A percentile compares a stretch with the other conserved stretches of the same genome.
These are phyloP conservation scores for Megastigmus dorsalis DNA, from an alignment of 2,888 invertebrate species.

Conservation along the genomic window DNA sequence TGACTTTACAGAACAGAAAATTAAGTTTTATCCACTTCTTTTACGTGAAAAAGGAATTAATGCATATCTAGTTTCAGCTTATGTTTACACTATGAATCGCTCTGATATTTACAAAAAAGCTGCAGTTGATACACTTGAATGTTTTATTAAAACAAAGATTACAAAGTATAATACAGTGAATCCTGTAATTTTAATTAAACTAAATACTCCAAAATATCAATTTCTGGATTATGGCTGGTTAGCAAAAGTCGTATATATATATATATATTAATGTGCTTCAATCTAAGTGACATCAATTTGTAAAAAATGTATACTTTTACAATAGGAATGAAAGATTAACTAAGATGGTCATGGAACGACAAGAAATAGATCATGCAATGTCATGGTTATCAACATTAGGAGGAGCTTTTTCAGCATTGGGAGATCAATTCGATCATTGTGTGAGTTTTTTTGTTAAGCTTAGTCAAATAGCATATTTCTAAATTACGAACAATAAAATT, in stretches of 20 bases:
- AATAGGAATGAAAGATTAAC: slow-evolving; percentile 76
- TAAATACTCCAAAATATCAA: slow-evolving; percentile 78
- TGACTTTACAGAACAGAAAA: slow-evolving; percentile 11
- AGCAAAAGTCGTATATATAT: slow-evolving; percentile 17
- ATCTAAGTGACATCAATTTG: slow-evolving; percentile 3
- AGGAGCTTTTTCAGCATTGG: slow-evolving; percentile 96
- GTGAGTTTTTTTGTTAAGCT: slow-evolving; percentile 76
- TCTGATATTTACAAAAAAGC: slow-evolving; percentile 62
- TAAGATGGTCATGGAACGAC: slow-evolving; percentile 78
- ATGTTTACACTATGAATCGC: slow-evolving; percentile 57
- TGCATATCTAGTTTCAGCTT: slow-evolving; percentile 66
- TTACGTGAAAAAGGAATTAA: slow-evolving; percentile 62
- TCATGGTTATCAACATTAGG: slow-evolving; percentile 97
- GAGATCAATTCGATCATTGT: slow-evolving; percentile 88
- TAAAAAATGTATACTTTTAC: slow-evolving; percentile 29
- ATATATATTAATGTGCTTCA: slow-evolving; percentile 20
- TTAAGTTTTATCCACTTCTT: slow-evolving; percentile 19
- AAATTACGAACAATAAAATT: slow-evolving; percentile 42
- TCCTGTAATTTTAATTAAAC: slow-evolving; percentile 71
- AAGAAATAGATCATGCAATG: slow-evolving; percentile 89
- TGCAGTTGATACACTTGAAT: slow-evolving; percentile 51
- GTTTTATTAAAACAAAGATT: slow-evolving; percentile 17
- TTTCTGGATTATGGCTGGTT: slow-evolving; percentile 84
- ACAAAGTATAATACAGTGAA: slow-evolving; percentile 2
- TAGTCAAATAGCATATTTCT: slow-evolving; percentile 4